phyloP scores from a whole-genome alignment of 2,113 vertebrate genomes.

The Aptenodytes forsteri region DNA sequence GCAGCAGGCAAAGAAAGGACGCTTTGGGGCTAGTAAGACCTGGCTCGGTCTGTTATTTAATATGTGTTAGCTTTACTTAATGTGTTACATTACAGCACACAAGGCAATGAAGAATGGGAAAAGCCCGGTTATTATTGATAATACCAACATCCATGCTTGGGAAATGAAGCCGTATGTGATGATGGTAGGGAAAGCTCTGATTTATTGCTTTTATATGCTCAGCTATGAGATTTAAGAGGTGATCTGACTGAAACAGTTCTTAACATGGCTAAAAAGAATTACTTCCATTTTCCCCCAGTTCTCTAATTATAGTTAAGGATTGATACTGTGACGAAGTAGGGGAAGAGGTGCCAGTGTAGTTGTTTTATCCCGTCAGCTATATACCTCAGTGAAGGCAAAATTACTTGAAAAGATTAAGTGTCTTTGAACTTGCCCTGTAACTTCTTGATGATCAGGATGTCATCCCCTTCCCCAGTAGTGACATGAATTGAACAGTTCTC shows the following conservation, averaged over 20 bases:
- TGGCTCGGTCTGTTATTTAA: not conserved
- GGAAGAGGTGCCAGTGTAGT: not conserved
- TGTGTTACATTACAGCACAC: slow-evolving; percentile 76
- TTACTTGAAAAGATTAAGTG: not conserved
- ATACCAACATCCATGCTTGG: slow-evolving; percentile 84
- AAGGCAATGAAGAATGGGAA: slow-evolving; percentile 81
- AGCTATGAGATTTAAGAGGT: not conserved
- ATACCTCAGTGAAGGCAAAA: not conserved
- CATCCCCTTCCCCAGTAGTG: not conserved
- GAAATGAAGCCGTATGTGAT: slow-evolving; percentile 84
- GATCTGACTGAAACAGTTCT: not conserved
- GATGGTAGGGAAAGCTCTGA: slow-evolving; percentile 76
- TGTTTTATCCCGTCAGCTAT: not conserved
- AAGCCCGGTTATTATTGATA: slow-evolving; percentile 82
- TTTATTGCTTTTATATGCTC: slow-evolving; percentile 48
- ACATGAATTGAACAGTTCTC: not conserved
- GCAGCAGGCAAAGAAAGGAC: not conserved
- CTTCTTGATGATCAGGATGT: not conserved
- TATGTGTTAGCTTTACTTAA: slow-evolving; percentile 29
- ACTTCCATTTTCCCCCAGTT: not conserved
- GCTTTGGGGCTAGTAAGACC: not conserved
- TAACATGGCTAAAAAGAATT: not conserved
- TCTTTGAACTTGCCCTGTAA: not conserved
- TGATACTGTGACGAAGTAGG: not conserved
- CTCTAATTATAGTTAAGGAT: not conserved